Evolutionary conservation across 2,797 vertebrate species (phyloP).

Genomic region (Okamejei kenojei): DNA sequence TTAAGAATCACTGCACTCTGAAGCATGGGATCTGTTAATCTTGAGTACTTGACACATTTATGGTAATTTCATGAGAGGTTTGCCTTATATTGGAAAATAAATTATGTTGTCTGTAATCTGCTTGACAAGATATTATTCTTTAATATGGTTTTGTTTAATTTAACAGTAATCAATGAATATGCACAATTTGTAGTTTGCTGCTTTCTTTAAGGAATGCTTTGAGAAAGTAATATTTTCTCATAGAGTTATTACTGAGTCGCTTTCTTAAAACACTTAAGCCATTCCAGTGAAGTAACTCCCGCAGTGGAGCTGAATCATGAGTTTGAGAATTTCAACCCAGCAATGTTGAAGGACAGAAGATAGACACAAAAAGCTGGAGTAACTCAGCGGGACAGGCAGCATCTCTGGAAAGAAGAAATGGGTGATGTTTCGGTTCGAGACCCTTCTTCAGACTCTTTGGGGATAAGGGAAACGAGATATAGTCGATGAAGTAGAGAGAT

Average conservation of each 20-base stretch:
- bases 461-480: too few relatives aligned
- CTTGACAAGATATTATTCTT: neutral
- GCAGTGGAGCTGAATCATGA: too few relatives aligned
- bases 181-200: neutral
- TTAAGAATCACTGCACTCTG: neutral
- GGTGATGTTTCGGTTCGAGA: too few relatives aligned
- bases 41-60: neutral
- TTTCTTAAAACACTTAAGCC: too few relatives aligned
- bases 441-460: too few relatives aligned
- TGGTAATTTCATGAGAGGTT: neutral
- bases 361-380: too few relatives aligned
- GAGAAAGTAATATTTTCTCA: neutral
- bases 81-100: neutral
- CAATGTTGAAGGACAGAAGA: too few relatives aligned
- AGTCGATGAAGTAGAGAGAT: too few relatives aligned
- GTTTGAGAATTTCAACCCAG: too few relatives aligned
- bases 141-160: neutral
- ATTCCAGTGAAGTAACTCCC: too few relatives aligned
- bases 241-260: neutral
- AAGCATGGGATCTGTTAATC: neutral
- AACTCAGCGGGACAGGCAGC: too few relatives aligned
- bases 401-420: too few relatives aligned
- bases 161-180: neutral
- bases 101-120: neutral
- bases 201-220: neutral